Conservation (phyloP, 2,113 vertebrate genomes). For the Neofelis nebulosa region DNA sequence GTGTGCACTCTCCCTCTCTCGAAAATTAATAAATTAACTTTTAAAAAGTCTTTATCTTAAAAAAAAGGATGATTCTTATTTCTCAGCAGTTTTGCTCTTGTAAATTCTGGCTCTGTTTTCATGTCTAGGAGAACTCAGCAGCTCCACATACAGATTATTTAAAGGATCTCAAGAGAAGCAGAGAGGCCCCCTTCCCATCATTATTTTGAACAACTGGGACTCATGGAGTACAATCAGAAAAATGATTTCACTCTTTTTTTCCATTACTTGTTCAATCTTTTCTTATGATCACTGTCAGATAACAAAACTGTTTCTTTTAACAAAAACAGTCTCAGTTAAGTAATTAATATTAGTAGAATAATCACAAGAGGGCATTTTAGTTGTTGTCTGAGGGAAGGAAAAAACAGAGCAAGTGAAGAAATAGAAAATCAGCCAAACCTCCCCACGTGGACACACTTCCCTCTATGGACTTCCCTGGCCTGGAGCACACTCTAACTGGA, state of each 20-base stretch:
- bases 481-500: not conserved
- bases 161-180: not conserved
- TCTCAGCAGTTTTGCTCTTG: not conserved
- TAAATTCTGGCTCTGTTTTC: not conserved
- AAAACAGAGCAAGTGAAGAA: not conserved
- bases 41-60: not conserved
- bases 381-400: not conserved
- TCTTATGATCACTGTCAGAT: not conserved
- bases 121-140: not conserved
- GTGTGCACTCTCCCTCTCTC: no score
- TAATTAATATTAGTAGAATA: not conserved
- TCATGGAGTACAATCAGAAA: not conserved
- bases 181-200: not conserved
- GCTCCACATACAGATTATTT: not conserved
- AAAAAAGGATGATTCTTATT: not conserved
- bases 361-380: not conserved
- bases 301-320: not conserved
- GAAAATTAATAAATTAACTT: no score
- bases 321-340: not conserved
- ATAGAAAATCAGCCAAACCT: not conserved
- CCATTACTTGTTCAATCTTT: not conserved
- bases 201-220: not conserved
- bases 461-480: not conserved
- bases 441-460: not conserved
- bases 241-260: not conserved